Evolutionary conservation across 2,113 vertebrate species (phyloP), one percentile per base, ranked within the genome.

Genomic region (Maccullochella peelii): DNA sequence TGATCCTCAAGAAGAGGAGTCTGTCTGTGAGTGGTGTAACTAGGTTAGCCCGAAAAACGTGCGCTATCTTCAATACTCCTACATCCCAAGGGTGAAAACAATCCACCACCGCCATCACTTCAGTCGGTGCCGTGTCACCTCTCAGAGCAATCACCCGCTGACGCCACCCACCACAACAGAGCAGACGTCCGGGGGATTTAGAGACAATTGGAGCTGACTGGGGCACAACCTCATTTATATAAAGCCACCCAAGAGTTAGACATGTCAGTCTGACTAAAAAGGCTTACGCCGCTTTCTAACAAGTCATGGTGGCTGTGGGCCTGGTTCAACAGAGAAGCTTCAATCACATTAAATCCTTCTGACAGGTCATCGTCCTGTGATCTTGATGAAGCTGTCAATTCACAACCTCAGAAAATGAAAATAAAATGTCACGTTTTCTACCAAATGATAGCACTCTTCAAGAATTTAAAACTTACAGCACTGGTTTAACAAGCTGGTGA

Each of bases 151-250:
- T 86, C 84, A 52, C 66, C 8, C n/a, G 1, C 70, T 1, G 47
- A 86, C 8, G 69, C 83, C 76, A 15, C 30, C 66, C 80, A 9
- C 75, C 86, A 68, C 65, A 73, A 66, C 87, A 77, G 77, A 86
- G 81, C 77, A 71, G 59, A 73, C 85, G n/a, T 92, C 86, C 55
- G 2, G 82, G 68, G 86, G 77, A 86, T 91, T 93, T 74, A 86
- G 80, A 91, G 92, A 94, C 93, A 92, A 94, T 93, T 89, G 89
- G 74, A 91, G 79, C 59, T 90, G 93, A 94, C 93, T 93, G 84
- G 93, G 89, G 84, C 90, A 68, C 83, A 88, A 91, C 93, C 93
- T 90, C 89, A 92, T 94, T 92, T 89, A 91, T 69, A 85, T 83
- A 90, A 84, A 89, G 86, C 86, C 89, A 89, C 89, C 89, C 88